Percentiles rank a stretch among this genome's conserved stretches.
Evolutionary conservation across 2,113 vertebrate genomes (phyloP).

Genomic region (Prunella fulvescens): DNA sequence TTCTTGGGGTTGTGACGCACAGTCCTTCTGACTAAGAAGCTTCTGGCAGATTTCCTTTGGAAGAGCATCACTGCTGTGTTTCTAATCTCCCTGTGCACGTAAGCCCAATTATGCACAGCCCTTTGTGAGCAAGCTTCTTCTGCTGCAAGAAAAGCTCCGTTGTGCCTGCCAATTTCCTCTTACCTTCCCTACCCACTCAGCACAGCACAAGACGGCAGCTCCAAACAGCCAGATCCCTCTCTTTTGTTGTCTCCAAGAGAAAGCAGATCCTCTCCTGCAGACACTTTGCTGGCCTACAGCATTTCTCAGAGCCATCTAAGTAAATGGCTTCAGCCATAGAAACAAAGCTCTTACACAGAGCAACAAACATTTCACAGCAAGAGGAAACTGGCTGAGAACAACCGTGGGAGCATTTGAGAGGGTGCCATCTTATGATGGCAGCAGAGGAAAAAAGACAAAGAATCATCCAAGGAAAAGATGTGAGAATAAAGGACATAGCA

Average conservation of each 20-base stretch:
- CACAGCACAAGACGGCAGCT: not conserved
- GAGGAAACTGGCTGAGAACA: not conserved
- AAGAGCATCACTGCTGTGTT: not conserved
- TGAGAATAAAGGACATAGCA: not conserved
- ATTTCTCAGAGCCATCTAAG: not conserved
- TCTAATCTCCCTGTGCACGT: slow-evolving; percentile 6
- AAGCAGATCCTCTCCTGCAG: not conserved
- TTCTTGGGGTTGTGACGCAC: not conserved
- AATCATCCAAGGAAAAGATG: not conserved
- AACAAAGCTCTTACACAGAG: not conserved
- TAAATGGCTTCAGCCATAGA: not conserved
- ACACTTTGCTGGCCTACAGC: not conserved
- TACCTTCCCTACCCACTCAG: not conserved
- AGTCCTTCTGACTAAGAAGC: slow-evolving; percentile 29
- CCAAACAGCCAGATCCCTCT: not conserved
- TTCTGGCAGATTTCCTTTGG: slow-evolving; percentile 29
- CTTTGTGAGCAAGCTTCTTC: not conserved
- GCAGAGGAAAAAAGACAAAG: not conserved
- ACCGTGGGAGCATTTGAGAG: not conserved
- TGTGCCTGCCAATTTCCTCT: not conserved
- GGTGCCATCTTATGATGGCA: not conserved
- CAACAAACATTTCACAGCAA: not conserved
- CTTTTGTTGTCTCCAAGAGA: not conserved
- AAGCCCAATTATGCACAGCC: not conserved
- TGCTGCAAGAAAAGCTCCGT: not conserved